phyloP scores from a whole-genome alignment of 2,888 invertebrate species.

The Urechis unicinctus region DNA sequence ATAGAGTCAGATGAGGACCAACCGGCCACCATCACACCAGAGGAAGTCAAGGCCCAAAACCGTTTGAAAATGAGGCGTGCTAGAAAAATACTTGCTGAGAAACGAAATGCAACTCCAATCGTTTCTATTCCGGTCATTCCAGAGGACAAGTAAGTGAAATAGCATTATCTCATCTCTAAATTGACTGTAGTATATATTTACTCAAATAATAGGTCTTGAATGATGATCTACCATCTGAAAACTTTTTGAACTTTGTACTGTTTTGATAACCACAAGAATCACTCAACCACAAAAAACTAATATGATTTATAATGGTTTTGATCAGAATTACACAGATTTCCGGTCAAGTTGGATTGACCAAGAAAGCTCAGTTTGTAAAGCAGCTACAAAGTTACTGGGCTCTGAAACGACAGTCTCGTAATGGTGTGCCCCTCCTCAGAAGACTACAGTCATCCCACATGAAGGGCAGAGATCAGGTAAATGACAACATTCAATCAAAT shows the following conservation, averaged over 20 bases:
- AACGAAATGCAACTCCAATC: slow-evolving; percentile 81
- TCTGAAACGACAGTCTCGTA: slow-evolving; percentile 84
- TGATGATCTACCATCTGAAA: too few relatives aligned
- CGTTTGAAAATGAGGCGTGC: slow-evolving; percentile 81
- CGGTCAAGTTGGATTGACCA: slow-evolving; percentile 65
- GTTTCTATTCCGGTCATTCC: slow-evolving; percentile 88
- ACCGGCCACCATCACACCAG: slow-evolving; percentile 29
- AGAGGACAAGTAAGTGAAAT: slow-evolving; percentile 24
- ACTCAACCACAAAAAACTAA: too few relatives aligned
- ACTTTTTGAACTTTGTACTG: too few relatives aligned
- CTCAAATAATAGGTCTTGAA: not conserved
- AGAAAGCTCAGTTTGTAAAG: slow-evolving; percentile 75
- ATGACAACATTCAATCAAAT: not conserved
- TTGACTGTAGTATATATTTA: not conserved
- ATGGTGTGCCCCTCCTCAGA: slow-evolving; percentile 89
- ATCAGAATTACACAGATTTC: slow-evolving; percentile 77
- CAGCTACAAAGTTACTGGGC: slow-evolving; percentile 95
- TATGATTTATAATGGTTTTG: not conserved
- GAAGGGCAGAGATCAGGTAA: not conserved
- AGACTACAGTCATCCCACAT: slow-evolving; percentile 85
- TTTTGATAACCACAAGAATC: too few relatives aligned
- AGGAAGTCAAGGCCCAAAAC: slow-evolving; percentile 43
- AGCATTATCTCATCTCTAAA: not conserved
- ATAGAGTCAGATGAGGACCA: slow-evolving; percentile 30
- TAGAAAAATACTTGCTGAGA: slow-evolving; percentile 77